Evolutionary conservation across 1,140 invertebrate genomes (phyloP).

Genomic region (Acyrthosiphon pisum): DNA sequence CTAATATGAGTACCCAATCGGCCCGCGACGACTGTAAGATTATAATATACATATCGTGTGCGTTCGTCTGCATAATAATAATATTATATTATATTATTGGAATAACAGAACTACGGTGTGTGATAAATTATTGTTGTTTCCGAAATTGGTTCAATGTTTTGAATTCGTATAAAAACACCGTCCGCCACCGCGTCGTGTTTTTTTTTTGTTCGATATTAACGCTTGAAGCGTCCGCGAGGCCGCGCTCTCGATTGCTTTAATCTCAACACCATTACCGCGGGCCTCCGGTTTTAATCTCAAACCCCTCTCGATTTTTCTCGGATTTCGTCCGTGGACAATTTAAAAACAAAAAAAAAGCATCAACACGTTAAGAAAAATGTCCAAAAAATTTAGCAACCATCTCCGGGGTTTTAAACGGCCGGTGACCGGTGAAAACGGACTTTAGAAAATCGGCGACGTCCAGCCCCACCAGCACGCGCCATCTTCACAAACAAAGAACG

Average conservation of each 20-base stretch:
- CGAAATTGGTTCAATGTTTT: background rate
- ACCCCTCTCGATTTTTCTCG: conserved; percentile 47
- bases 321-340: background rate
- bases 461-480: conserved; percentile 55
- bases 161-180: conserved; percentile 30
- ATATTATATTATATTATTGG: background rate
- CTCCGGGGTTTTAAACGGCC: background rate
- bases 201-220: conserved; percentile 53
- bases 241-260: conserved; percentile 46
- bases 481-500: conserved; percentile 57
- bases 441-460: background rate
- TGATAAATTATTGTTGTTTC: background rate
- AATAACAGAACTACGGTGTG: background rate
- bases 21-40: background rate
- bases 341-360: background rate
- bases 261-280: conserved; percentile 41
- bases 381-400: background rate
- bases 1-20: too few relatives aligned
- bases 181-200: background rate
- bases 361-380: background rate
- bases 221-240: background rate
- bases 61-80: too few relatives aligned
- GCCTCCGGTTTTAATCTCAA: conserved; percentile 50
- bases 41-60: background rate
- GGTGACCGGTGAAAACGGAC: background rate